These are phyloP conservation scores for Acrocephalus scirpaceus DNA, from an alignment of 2,797 vertebrate species.

Conservation along the genomic window DNA sequence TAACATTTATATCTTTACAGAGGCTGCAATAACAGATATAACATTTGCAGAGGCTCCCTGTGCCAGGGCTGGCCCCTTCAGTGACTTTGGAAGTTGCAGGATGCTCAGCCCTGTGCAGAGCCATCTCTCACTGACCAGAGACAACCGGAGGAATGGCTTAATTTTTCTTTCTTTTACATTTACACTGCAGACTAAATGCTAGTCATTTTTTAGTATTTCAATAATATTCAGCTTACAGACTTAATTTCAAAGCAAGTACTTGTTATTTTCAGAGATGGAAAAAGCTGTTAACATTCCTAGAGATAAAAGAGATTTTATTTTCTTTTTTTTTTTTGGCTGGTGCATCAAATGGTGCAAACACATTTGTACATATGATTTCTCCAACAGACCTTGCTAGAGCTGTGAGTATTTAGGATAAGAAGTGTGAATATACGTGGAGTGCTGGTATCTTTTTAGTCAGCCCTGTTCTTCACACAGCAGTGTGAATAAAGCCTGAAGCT, in stretches of 20 bases:
- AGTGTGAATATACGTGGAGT: not conserved
- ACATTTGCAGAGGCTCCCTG: not conserved
- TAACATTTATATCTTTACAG: not conserved
- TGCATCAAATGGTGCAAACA: not conserved
- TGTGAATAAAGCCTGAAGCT: not conserved
- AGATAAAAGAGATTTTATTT: not conserved
- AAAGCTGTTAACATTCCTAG: not conserved
- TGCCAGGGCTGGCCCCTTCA: not conserved
- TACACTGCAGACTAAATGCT: not conserved
- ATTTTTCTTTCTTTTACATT: not conserved
- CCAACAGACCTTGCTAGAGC: not conserved
- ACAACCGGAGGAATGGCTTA: not conserved
- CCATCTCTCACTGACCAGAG: not conserved
- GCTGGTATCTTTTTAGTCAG: not conserved
- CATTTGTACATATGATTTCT: not conserved
- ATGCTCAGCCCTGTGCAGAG: not conserved
- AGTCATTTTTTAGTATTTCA: not conserved
- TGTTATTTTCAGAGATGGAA: not conserved
- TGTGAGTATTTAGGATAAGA: not conserved
- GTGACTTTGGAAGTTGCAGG: not conserved
- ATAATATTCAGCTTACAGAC: not conserved
- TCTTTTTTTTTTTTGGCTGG: not conserved
- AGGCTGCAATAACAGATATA: not conserved
- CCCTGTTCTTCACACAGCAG: not conserved
- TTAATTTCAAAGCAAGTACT: constrained; percentile 21